A percentile compares a stretch with the other conserved stretches of the same genome.
phyloP scores from a whole-genome alignment of 2,888 invertebrate genomes.

The Craniophora ligustri region DNA sequence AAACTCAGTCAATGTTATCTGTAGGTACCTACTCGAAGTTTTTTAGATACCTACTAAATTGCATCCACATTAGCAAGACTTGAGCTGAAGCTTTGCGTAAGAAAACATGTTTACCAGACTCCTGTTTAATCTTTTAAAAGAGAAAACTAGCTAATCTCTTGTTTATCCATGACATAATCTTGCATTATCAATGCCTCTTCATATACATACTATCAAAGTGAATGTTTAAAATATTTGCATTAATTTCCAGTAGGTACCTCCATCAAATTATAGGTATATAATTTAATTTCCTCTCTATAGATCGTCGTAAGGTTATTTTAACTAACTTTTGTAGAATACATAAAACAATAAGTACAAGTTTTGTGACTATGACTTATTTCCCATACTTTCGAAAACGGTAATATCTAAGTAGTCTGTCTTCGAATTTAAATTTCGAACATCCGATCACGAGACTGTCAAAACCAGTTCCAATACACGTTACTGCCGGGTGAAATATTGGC shows the following conservation, averaged over 20 bases:
- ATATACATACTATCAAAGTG: background rate
- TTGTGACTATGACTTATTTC: too few species aligned
- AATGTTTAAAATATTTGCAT: background rate
- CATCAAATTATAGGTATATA: too few species aligned
- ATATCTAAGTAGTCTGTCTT: too few species aligned
- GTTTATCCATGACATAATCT: constrained; percentile 6
- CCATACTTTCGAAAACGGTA: too few species aligned
- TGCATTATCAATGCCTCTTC: background rate
- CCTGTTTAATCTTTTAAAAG: background rate
- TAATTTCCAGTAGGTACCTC: background rate
- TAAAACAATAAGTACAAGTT: too few species aligned
- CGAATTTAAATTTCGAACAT: background rate
- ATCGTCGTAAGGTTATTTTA: too few species aligned
- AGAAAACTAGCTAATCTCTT: constrained; percentile 5
- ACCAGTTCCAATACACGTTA: constrained; percentile 1
- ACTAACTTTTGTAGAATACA: too few species aligned
- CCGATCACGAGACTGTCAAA: constrained; percentile 37
- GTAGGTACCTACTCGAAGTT: too few species aligned
- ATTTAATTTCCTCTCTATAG: too few species aligned
- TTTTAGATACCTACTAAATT: too few species aligned
- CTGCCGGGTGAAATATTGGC: constrained; percentile 14
- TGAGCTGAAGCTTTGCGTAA: background rate
- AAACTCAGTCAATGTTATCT: too few species aligned
- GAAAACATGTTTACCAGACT: constrained; percentile 28
- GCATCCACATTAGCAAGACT: background rate